Conservation (phyloP, 2,888 invertebrate genomes). For the Pachymerium ferrugineum region DNA sequence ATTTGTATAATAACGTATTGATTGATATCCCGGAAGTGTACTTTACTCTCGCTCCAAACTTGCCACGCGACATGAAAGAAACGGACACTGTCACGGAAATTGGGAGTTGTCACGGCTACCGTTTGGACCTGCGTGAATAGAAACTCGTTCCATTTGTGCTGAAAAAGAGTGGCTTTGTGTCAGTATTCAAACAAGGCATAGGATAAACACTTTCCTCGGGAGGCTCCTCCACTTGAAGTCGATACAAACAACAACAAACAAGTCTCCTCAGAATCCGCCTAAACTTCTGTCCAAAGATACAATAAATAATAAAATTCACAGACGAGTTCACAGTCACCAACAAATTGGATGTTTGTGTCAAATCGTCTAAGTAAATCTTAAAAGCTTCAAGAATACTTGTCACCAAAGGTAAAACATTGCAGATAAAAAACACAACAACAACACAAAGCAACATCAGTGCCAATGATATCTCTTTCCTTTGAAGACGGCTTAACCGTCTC, state of each 20-base stretch:
- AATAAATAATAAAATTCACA: conserved; percentile 95
- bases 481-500: conserved; percentile 78
- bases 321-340: conserved; percentile 95
- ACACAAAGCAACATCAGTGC: conserved; percentile 93
- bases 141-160: conserved; percentile 9
- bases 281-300: conserved; percentile 96
- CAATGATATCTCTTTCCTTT: conserved; percentile 85
- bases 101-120: neutral
- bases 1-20: too few relatives aligned
- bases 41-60: too few relatives aligned
- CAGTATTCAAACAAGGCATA: conserved; percentile 29
- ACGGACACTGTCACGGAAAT: neutral
- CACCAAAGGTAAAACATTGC: conserved; percentile 79
- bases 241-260: conserved; percentile 43
- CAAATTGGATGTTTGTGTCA: conserved; percentile 65
- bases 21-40: too few relatives aligned
- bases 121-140: neutral
- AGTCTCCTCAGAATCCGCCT: conserved; percentile 70
- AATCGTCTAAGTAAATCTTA: conserved; percentile 56
- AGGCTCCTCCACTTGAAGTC: neutral
- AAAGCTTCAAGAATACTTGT: conserved; percentile 80
- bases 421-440: conserved; percentile 87
- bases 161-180: conserved; percentile 27
- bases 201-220: conserved; percentile 31
- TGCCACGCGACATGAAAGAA: too few relatives aligned